Percentiles rank a stretch among this genome's conserved stretches.
Evolutionary conservation across 92 coral and sea anemone species (phyloP).

Genomic region (Paragorgia papillata): DNA sequence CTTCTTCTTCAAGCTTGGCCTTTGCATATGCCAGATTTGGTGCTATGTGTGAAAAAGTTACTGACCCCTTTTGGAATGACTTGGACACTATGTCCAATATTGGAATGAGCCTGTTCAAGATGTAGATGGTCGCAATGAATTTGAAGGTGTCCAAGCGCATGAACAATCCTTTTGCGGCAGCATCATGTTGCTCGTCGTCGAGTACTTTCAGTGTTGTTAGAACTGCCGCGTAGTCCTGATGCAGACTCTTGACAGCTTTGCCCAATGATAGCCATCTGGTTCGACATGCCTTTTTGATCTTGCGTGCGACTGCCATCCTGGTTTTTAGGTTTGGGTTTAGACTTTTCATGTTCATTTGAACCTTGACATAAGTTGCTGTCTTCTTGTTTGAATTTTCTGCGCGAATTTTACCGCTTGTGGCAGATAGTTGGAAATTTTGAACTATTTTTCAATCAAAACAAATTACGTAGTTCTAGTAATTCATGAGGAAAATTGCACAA

Average conservation of each 20-base stretch:
- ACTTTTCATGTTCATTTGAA: constrained; percentile 48
- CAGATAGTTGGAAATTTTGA: too few relatives aligned
- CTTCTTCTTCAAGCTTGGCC: constrained; percentile 47
- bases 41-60: constrained; percentile 48
- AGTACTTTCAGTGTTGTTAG: constrained; percentile 14
- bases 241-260: constrained; percentile 40
- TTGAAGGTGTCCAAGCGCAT: constrained; percentile 45
- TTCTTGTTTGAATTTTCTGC: constrained; percentile 49
- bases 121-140: constrained; percentile 36
- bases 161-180: constrained; percentile 45
- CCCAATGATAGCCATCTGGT: constrained; percentile 37
- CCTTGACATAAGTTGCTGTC: constrained; percentile 46
- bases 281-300: constrained; percentile 44
- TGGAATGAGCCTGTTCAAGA: constrained; percentile 41
- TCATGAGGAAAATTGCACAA: too few relatives aligned
- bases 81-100: constrained; percentile 24
- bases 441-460: too few relatives aligned
- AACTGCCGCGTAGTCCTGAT: constrained; percentile 16
- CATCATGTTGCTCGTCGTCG: constrained; percentile 42
- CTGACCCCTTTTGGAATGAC: constrained; percentile 44
- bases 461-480: too few relatives aligned
- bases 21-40: constrained; percentile 32
- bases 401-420: too few relatives aligned
- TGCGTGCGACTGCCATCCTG: constrained; percentile 23
- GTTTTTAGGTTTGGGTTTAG: constrained; percentile 18